These are phyloP conservation scores for Ariopsis seemanni DNA, from an alignment of 2,113 vertebrate genomes.

Conservation along the genomic window DNA sequence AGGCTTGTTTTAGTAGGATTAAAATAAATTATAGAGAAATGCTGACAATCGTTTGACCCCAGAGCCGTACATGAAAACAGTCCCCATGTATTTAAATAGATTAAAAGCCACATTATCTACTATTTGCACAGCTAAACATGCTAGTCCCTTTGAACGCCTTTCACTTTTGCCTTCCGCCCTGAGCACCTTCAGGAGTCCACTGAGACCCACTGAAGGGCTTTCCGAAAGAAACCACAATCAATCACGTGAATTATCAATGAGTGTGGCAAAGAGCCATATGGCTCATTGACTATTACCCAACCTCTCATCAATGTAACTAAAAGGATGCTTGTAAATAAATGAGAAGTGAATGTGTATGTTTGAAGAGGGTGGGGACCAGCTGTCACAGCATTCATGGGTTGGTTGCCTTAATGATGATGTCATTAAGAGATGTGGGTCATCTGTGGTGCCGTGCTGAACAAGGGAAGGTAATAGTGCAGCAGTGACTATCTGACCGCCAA, in stretches of 20 bases:
- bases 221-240: constrained; percentile 46
- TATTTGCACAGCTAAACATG: constrained; percentile 6
- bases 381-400: constrained; percentile 49
- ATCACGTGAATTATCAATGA: constrained; percentile 55
- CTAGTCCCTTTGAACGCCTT: not conserved
- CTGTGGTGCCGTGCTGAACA: constrained; percentile 1
- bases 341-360: constrained; percentile 30
- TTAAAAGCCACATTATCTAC: constrained; percentile 41
- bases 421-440: constrained; percentile 27
- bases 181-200: constrained; percentile 37
- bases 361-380: constrained; percentile 36
- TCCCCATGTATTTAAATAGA: constrained; percentile 26
- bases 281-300: constrained; percentile 32
- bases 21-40: not conserved
- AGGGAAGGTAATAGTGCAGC: constrained; percentile 38
- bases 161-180: constrained; percentile 18
- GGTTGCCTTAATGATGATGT: constrained; percentile 48
- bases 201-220: constrained; percentile 43
- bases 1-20: not conserved
- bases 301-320: constrained; percentile 51
- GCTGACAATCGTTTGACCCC: constrained; percentile 20
- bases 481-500: constrained; percentile 29
- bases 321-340: constrained; percentile 47
- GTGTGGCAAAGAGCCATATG: constrained; percentile 43
- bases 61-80: constrained; percentile 12